These are phyloP conservation scores for Chaenocephalus aceratus DNA, from an alignment of 2,113 vertebrate genomes.

Conservation along the genomic window DNA sequence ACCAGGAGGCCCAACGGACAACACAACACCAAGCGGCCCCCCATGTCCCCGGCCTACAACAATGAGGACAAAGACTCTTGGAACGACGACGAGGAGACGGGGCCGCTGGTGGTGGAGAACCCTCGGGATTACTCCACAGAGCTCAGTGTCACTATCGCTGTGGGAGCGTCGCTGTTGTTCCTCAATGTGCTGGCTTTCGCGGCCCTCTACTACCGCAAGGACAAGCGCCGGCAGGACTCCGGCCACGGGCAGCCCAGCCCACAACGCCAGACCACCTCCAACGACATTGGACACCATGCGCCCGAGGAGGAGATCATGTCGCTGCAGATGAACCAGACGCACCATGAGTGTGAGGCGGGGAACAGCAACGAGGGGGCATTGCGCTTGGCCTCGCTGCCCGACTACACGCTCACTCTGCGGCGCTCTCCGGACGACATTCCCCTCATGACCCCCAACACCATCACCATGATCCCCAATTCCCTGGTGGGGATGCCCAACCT, in stretches of 20 bases:
- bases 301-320: constrained; percentile 97
- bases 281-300: constrained; percentile 89
- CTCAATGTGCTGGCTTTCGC: constrained; percentile 98
- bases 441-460: constrained; percentile 98
- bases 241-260: constrained; percentile 93
- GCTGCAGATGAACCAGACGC: constrained; percentile 95
- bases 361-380: constrained; percentile 87
- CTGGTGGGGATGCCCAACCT: constrained; percentile 97
- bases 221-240: constrained; percentile 95
- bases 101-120: constrained; percentile 93
- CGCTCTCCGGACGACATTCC: constrained; percentile 98
- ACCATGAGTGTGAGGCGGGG: constrained; percentile 92
- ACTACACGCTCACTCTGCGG: constrained; percentile 96
- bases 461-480: constrained; percentile 99
- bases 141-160: constrained; percentile 97
- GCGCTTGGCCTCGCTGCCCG: constrained; percentile 92
- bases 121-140: constrained; percentile 98
- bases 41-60: constrained; percentile 95
- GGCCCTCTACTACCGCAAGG: constrained; percentile 98
- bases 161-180: constrained; percentile 97
- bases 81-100: constrained; percentile 88
- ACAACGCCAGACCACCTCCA: constrained; percentile 86
- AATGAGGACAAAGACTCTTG: constrained; percentile 92
- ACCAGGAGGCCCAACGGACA: constrained; percentile 94
- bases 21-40: constrained; percentile 94